Evolutionary conservation across 2,113 vertebrate genomes (phyloP).

Genomic region (Triplophysa tibetana): DNA sequence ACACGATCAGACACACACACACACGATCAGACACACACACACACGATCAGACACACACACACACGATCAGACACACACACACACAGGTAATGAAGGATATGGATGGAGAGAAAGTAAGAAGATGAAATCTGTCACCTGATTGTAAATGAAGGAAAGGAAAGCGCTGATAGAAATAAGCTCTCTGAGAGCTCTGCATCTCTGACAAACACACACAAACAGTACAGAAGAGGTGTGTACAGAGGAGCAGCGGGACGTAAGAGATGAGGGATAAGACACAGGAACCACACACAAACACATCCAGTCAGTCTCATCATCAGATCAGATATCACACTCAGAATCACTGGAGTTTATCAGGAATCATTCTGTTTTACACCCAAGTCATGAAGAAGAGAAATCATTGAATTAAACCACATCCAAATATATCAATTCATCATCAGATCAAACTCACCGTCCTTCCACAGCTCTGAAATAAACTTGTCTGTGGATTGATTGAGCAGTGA

Average conservation of each 20-base stretch:
- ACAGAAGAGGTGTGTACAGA: slow-evolving; percentile 18
- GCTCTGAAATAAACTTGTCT: slow-evolving; percentile 95
- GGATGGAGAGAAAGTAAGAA: slow-evolving; percentile 32
- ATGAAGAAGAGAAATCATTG: too few species aligned
- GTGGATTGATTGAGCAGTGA: slow-evolving; percentile 93
- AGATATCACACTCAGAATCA: too few species aligned
- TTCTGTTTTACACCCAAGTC: too few species aligned
- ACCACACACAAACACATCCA: not conserved
- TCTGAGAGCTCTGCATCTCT: slow-evolving; percentile 91
- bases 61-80: slow-evolving; percentile 36
- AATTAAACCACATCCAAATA: too few species aligned
- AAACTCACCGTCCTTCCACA: slow-evolving; percentile 95
- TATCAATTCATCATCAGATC: too few species aligned
- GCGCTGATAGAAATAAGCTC: slow-evolving; percentile 91
- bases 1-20: slow-evolving; percentile 4
- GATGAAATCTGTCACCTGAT: slow-evolving; percentile 83
- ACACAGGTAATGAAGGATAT: slow-evolving; percentile 52
- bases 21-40: slow-evolving; percentile 38
- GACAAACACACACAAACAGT: slow-evolving; percentile 56
- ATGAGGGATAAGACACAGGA: slow-evolving; percentile 21
- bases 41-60: not conserved
- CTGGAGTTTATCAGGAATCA: too few species aligned
- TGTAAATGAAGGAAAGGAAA: slow-evolving; percentile 81
- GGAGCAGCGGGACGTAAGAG: slow-evolving; percentile 70
- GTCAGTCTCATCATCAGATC: too few species aligned